Evolutionary conservation across 2,797 vertebrate species (phyloP).

Genomic region (Telmatherina bonti): DNA sequence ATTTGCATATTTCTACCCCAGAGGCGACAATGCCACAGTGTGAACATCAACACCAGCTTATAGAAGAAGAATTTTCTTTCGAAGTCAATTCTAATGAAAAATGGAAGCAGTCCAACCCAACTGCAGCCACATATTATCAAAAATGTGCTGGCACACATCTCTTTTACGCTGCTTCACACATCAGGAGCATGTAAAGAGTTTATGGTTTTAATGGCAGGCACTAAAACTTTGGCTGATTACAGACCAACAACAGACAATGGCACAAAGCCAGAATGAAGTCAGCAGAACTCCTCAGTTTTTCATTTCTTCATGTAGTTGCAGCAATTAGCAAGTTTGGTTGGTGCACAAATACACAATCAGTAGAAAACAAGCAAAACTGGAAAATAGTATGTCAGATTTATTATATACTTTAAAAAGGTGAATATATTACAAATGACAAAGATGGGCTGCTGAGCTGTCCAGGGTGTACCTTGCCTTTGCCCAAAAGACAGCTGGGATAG

Average conservation of each 20-base stretch:
- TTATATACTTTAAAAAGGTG: too few species aligned
- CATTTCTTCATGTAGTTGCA: conserved; percentile 17
- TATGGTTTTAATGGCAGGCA: neutral
- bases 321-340: conserved; percentile 33
- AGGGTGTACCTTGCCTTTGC: too few species aligned
- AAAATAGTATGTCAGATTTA: neutral
- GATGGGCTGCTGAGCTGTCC: too few species aligned
- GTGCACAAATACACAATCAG: conserved; percentile 7
- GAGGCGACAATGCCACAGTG: conserved; percentile 20
- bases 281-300: conserved; percentile 31
- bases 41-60: conserved; percentile 32
- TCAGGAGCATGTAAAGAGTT: too few species aligned
- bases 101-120: neutral
- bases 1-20: conserved; percentile 37
- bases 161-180: neutral
- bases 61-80: too few species aligned
- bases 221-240: conserved; percentile 35
- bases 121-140: conserved; percentile 13
- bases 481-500: too few species aligned
- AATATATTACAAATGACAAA: too few species aligned
- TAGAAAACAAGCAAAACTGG: neutral
- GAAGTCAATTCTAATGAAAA: neutral
- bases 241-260: conserved; percentile 35
- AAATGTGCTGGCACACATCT: conserved; percentile 24
- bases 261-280: conserved; percentile 39